Evolutionary conservation across 2,888 invertebrate genomes (phyloP).

Genomic region (Zelleria hepariella): DNA sequence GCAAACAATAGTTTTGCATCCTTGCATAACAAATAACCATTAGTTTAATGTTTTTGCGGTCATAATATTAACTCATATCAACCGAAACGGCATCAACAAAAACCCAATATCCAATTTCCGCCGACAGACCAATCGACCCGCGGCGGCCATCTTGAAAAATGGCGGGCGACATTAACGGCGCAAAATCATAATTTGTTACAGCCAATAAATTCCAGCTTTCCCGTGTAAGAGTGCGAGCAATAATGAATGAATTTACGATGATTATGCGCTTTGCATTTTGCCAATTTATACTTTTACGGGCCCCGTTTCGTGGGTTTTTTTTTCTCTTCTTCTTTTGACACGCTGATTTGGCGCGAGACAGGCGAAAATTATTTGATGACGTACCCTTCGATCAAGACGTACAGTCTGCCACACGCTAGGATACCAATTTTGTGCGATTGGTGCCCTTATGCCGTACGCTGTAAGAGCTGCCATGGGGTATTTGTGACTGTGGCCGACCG

Average conservation of each 20-base stretch:
- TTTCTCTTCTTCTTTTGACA: background rate
- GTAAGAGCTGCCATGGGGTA: too few species aligned
- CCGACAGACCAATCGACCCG: background rate
- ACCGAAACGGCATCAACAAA: background rate
- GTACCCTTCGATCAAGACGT: too few species aligned
- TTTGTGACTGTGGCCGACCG: too few species aligned
- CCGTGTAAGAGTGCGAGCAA: background rate
- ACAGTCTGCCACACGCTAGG: too few species aligned
- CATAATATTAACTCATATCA: too few species aligned
- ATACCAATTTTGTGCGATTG: too few species aligned
- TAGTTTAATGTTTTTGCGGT: too few species aligned
- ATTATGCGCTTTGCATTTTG: background rate
- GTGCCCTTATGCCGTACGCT: too few species aligned
- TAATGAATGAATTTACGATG: background rate
- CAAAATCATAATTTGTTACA: constrained; percentile 1
- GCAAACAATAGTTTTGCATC: too few species aligned
- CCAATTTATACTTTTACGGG: background rate
- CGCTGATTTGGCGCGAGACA: background rate
- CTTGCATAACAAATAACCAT: too few species aligned
- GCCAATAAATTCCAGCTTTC: background rate
- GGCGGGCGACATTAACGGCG: background rate
- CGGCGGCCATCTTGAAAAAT: background rate
- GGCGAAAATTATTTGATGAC: background rate
- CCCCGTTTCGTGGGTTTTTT: background rate
- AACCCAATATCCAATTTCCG: too few species aligned